Evolutionary conservation across 2,113 vertebrate genomes (phyloP).

Genomic region (Alligator mississippiensis): DNA sequence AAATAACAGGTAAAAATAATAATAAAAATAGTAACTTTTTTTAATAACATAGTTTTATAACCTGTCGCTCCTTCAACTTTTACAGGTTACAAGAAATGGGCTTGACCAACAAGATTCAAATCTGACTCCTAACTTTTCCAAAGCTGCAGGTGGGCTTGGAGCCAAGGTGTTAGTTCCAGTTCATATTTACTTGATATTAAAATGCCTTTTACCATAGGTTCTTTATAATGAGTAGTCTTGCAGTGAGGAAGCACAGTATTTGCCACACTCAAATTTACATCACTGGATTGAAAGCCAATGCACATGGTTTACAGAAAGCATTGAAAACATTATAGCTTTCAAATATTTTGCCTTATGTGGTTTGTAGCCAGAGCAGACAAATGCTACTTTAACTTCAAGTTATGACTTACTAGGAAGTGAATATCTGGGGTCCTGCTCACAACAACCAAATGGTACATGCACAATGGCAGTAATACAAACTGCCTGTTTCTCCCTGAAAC

Average conservation of each 20-base stretch:
- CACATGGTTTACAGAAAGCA: background rate
- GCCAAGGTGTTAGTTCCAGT: conserved; percentile 35
- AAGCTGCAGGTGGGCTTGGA: conserved; percentile 37
- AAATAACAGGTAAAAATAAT: background rate
- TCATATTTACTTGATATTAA: background rate
- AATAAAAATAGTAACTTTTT: background rate
- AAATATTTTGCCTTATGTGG: background rate
- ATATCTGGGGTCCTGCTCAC: background rate
- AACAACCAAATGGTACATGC: accelerated
- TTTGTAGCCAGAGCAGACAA: background rate
- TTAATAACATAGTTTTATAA: conserved; percentile 19
- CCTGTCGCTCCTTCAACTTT: background rate
- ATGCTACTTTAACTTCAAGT: background rate
- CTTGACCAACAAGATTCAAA: conserved; percentile 20
- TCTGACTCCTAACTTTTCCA: conserved; percentile 10
- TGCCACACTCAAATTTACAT: background rate
- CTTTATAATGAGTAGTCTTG: conserved; percentile 32
- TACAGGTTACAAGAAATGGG: background rate
- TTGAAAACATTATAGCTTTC: background rate
- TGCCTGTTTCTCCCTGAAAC: accelerated
- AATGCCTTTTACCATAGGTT: background rate
- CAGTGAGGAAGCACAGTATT: background rate
- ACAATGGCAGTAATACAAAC: background rate
- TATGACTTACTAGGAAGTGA: background rate
- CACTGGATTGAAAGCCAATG: background rate